Evolutionary conservation across 2,113 vertebrate genomes (phyloP), one percentile per base, ranked within the genome.

Genomic region (Saccopteryx leptura): DNA sequence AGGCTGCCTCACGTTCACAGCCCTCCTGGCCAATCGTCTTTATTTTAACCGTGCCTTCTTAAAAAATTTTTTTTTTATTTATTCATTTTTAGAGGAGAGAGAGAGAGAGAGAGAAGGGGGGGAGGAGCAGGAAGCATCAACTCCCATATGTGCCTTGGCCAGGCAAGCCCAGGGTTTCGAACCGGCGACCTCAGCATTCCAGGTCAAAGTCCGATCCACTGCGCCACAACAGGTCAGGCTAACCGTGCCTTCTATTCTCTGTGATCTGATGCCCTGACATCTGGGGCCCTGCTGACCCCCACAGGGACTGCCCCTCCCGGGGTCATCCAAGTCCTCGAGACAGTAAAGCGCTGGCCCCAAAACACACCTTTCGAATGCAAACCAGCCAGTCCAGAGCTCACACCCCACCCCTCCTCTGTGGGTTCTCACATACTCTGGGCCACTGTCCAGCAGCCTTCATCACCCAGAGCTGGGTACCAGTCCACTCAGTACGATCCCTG

Each of bases 331-430:
- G 17, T 61, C 61, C 69, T 31, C 18, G n/a, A n/a, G 24, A 15
- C 7, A 23, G 33, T 23, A 24, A 39, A 39, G 18, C 9, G 1
- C 63, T 39, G 23, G 0, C 13, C 87, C 4, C 3, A 15, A 48
- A 26, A 19, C 54, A 19, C 74, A 8, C 11, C 50, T 95, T 78
- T 83, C 54, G 18, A 26, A 5, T 9, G 46, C 71, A 81, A 56
- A 63, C 65, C 50, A 39, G 18, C 52, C 39, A 18, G 46, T 12
- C 26, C 14, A 28, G 66, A 28, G 23, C 11, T 66, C 33, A 2
- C 0, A 1, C 21, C 1, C 17, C 21, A 5, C 26, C 21, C 52
- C 13, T 46, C 54, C 54, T 28, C 10, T 6, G 2, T 0, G 2
- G 14, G 74, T n/a, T 26, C 24, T 50, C 61, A 3, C 14, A 2